Evolutionary conservation across 2,797 vertebrate genomes (phyloP), one percentile per base, ranked within the genome.

Genomic region (Sebastiscus albofasciatus): DNA sequence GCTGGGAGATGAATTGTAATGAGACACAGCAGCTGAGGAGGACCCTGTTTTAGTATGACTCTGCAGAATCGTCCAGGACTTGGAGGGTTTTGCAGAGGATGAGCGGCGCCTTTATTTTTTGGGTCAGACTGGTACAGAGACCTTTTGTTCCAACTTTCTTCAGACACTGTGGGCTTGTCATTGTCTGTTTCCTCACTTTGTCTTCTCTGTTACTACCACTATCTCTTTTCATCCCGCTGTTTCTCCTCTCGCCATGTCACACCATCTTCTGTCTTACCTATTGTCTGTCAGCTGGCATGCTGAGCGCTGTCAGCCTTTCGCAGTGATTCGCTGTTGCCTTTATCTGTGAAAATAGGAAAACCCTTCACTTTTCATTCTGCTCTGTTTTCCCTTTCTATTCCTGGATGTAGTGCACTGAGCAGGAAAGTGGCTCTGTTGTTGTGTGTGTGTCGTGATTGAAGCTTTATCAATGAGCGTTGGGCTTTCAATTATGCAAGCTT

Each of bases 11-110:
- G 83, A 82, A 72, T 86, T 77, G 80, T 82, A 78, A 82, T 49
- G 87, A 84, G 87, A 91, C 87, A 85, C 87, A 90, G 83, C 68
- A 80, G 83, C 78, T 22, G 77, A 79, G 79, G 56, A 78, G 60
- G 75, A 36, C 59, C 60, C 42, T 72, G 79, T 80, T 90, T 91
- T 74, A 84, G 79, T 22, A 83, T 95, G 95, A 95, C 91, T 94
- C 85, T 89, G 95, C 92, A 94, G 77, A 91, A 87, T 86, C 72
- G 60, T 79, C 70, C 74, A n/a, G 72, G 79, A 61, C 85, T 74
- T 10, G 34, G 62, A 54, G 49, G 46, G 46, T 34, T 65, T 82
- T 85, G 34, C 74, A 24, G 80, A 70, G 79, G 75, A 83, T 71
- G 84, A 79, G 77, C 61, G 16, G 81, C 69, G 83, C 22, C 77